Conservation (phyloP, 2,888 invertebrate genomes). For the Caenorhabditis sp. region DNA sequence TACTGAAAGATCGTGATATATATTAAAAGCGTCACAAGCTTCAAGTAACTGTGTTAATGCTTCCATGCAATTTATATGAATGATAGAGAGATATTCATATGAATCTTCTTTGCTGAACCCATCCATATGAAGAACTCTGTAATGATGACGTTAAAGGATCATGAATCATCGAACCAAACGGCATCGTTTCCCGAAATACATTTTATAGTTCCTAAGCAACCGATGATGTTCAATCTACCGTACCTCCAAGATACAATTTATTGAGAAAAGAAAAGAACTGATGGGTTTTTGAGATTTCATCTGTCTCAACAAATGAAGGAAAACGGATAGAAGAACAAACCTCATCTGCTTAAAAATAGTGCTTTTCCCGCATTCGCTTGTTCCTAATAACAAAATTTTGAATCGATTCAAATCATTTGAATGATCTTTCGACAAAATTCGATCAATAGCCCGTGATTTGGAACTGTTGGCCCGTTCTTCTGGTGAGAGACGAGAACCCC, state of each 20-base stretch:
- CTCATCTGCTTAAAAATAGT: constrained; percentile 62
- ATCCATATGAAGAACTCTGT: constrained; percentile 57
- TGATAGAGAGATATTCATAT: constrained; percentile 42
- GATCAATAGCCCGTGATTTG: constrained; percentile 54
- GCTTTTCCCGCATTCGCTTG: constrained; percentile 56
- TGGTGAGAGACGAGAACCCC: constrained; percentile 35
- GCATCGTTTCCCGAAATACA: neutral
- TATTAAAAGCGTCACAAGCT: constrained; percentile 37
- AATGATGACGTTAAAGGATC: neutral
- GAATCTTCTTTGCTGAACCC: constrained; percentile 53
- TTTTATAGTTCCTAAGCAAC: neutral
- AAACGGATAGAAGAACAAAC: constrained; percentile 14
- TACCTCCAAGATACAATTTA: neutral
- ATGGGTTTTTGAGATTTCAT: neutral
- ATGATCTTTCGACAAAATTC: constrained; percentile 49
- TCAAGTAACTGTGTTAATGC: constrained; percentile 48
- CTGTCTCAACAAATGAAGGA: neutral
- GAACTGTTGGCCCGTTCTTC: constrained; percentile 40
- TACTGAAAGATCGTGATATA: constrained; percentile 44
- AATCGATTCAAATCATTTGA: constrained; percentile 44
- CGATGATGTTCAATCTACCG: neutral
- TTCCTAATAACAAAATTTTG: constrained; percentile 56
- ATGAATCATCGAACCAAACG: neutral
- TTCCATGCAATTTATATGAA: constrained; percentile 54
- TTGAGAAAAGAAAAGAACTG: neutral